Evolutionary conservation across 2,888 invertebrate species (phyloP).

Genomic region (Caenorhabditis angaria): DNA sequence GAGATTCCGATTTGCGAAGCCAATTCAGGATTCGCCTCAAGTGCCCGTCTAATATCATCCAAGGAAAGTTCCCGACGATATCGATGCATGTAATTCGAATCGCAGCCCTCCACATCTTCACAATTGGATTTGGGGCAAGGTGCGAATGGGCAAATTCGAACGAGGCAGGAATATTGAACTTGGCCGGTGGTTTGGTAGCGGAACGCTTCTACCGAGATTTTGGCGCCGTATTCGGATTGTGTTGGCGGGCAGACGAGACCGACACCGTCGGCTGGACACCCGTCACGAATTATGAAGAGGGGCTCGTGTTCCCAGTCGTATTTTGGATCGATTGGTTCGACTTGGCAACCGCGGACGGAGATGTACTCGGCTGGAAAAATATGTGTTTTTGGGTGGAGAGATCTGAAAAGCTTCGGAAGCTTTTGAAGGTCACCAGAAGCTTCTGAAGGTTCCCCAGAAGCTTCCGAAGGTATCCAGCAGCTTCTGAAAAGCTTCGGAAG

Average conservation of each 20-base stretch:
- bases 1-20: constrained; percentile 63
- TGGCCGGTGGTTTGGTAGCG: constrained; percentile 72
- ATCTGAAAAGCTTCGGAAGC: neutral
- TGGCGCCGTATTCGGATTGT: constrained; percentile 69
- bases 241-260: constrained; percentile 71
- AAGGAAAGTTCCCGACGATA: constrained; percentile 43
- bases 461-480: no score
- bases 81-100: constrained; percentile 42
- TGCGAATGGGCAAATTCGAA: constrained; percentile 70
- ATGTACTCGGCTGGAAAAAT: constrained; percentile 63
- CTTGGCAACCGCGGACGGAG: constrained; percentile 71
- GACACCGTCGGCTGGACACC: constrained; percentile 69
- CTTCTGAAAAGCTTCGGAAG: no score
- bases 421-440: neutral
- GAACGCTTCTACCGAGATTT: constrained; percentile 72
- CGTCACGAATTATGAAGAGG: constrained; percentile 66
- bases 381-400: neutral
- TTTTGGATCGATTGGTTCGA: constrained; percentile 68
- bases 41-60: constrained; percentile 54
- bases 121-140: constrained; percentile 61
- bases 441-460: no score
- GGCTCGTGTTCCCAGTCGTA: constrained; percentile 72
- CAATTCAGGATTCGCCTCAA: constrained; percentile 65
- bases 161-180: constrained; percentile 71
- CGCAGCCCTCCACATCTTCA: constrained; percentile 68